These are phyloP conservation scores for Atractosteus spatula DNA, from an alignment of 2,113 vertebrate genomes.

Conservation along the genomic window DNA sequence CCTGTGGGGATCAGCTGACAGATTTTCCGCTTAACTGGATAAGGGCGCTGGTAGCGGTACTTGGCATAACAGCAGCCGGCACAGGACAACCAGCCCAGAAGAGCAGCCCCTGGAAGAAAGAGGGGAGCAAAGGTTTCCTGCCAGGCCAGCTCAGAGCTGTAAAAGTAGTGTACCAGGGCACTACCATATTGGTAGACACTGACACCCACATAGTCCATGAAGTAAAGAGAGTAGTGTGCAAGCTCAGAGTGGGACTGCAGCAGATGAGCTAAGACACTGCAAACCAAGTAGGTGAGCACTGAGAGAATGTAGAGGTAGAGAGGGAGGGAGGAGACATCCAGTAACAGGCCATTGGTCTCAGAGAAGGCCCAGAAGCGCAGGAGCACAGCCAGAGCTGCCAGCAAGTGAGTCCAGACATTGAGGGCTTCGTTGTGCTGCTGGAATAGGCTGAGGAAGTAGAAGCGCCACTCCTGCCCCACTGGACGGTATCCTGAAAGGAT, in stretches of 20 bases:
- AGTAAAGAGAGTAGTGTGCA: constrained; percentile 88
- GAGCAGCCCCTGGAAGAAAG: constrained; percentile 78
- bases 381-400: constrained; percentile 72
- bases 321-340: constrained; percentile 63
- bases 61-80: constrained; percentile 85
- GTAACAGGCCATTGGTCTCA: constrained; percentile 51
- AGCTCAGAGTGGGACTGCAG: constrained; percentile 86
- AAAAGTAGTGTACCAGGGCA: constrained; percentile 85
- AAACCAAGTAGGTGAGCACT: constrained; percentile 74
- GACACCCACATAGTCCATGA: constrained; percentile 87
- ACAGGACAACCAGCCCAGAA: constrained; percentile 85
- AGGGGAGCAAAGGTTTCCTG: constrained; percentile 62
- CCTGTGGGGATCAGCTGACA: constrained; percentile 83
- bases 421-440: constrained; percentile 89
- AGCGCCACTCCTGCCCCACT: constrained; percentile 76
- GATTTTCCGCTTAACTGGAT: constrained; percentile 81
- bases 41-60: constrained; percentile 78
- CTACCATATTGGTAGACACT: constrained; percentile 87
- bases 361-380: constrained; percentile 75
- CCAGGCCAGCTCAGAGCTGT: constrained; percentile 78
- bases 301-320: constrained; percentile 77
- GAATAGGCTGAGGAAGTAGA: constrained; percentile 87
- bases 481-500: constrained; percentile 84
- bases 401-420: constrained; percentile 89
- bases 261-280: constrained; percentile 85